Evolutionary conservation across 2,888 invertebrate species (phyloP), one percentile per base, ranked within the genome.

Genomic region (Abrostola triplasia): DNA sequence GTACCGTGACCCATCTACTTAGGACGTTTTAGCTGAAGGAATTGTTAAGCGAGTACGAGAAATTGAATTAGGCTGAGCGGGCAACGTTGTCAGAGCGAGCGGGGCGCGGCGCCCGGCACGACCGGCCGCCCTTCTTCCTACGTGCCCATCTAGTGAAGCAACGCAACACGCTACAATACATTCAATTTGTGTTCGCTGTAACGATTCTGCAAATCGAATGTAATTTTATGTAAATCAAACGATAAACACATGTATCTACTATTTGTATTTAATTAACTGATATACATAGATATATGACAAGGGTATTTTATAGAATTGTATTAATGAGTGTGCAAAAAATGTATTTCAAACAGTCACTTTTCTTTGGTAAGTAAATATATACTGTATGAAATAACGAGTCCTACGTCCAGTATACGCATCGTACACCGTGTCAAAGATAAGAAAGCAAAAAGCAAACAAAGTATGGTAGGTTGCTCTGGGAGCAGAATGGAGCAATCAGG

Each of bases 401-500:
- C 37, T 42, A 54, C 50, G 62, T 59, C 67, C 64, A 67, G 62
- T 61, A 60, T 10, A 57, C 51, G 65, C 67, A 47, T 47, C 24
- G 44, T 47, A 70, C 74, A 72, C 77, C 69, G 79, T 82, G 84
- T 83, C 81, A 84, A 83, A 83, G 86, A 87, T 86, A 89, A 88
- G 87, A 85, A 88, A 88, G 86, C 80, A 88, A 88, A 90, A 88
- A 89, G 82, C 82, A 80, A 84, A 86, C 84, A 84, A 84, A 86
- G 85, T 83, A 80, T 79, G 77, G 77, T 73, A 79, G 83, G 85
- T 81, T 85, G 88, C 84, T 82, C 81, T 81, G 84, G 85, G 84
- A 89, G 86, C 86, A 92, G 91, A 93, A 93, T 91, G 86, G 90
- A 91, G 91, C 92, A 94, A 94, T 93, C 93, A 92, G 88, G 84